Base-by-base conservation (phyloP, 2,797 vertebrate species). In the Phrynocephalus guinanensis region DNA sequence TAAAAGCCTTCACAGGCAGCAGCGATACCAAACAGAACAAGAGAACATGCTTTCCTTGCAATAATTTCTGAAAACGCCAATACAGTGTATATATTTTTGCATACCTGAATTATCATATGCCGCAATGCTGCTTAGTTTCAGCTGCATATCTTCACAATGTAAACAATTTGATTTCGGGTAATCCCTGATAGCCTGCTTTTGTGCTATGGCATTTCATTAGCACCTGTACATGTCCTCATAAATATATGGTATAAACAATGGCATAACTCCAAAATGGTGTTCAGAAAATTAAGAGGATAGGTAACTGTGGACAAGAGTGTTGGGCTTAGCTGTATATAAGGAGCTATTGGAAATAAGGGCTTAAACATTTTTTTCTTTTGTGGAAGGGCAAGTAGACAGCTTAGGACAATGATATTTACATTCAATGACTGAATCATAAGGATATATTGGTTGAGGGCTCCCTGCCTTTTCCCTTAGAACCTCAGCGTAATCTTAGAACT, bases 91-190 rank as follows among this genome's bases (percentile, higher is more conserved):
- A 75, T 22, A 67, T 80, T 80, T 80, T 22, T 67, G 56, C 70
- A 33, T 67, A 33, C 44, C 50, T 80, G 68, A 88, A 85, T 88
- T 84, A 80, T 80, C 87, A 80, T 73, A n/a, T 66, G 56, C 77
- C 44, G 56, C 44, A 68, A 6, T 84, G 38, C 83, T 84, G 56
- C 26, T 88, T 72, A n/a, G 70, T 84, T 84, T 85, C 82, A 67
- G 75, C 78, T 52, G 83, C 77, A 75, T 80, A 80, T 66, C n/a
- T 50, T 79, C 44, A 73, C 52, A 73, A 71, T n/a, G 70, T 80
- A 80, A 66, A 86, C 71, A 73, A 80, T 80, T 73, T 88, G 56
- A 81, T 86, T 66, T 81, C 73, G 70, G 44, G 33, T 63, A 60
- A 28, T 33, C 60, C 9, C 33, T 86, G 70, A 73, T 78, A 80